Conservation (phyloP, 2,888 invertebrate species). For the Mantis religiosa region DNA sequence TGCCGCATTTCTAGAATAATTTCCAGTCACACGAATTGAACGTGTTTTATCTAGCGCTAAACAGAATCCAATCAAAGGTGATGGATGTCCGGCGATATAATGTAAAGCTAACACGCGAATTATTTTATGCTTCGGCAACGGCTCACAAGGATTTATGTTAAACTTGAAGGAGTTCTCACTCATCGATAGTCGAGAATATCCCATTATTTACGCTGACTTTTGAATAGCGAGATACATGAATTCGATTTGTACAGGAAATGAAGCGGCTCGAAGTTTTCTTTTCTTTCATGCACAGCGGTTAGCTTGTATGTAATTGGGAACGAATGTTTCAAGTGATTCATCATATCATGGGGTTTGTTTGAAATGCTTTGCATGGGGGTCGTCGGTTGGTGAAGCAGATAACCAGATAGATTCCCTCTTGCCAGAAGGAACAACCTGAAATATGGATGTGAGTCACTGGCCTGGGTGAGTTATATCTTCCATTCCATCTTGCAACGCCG, state of each 20-base stretch:
- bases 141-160: background rate
- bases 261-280: background rate
- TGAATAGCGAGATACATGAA: background rate
- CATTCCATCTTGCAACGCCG: background rate
- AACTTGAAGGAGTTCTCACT: background rate
- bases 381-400: background rate
- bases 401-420: background rate
- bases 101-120: background rate
- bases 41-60: background rate
- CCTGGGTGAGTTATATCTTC: background rate
- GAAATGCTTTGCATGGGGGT: background rate
- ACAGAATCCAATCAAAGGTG: background rate
- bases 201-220: background rate
- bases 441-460: background rate
- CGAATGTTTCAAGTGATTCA: background rate
- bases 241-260: background rate
- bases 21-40: background rate
- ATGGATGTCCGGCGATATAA: background rate
- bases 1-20: background rate
- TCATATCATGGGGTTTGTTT: background rate
- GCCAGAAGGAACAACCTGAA: background rate
- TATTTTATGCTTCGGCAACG: background rate
- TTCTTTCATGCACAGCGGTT: background rate
- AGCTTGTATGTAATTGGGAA: background rate
- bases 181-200: background rate